Percentiles rank a stretch among this genome's conserved stretches.
Evolutionary conservation across 2,888 invertebrate species (phyloP).

Genomic region (Onthophagus sagittarius): DNA sequence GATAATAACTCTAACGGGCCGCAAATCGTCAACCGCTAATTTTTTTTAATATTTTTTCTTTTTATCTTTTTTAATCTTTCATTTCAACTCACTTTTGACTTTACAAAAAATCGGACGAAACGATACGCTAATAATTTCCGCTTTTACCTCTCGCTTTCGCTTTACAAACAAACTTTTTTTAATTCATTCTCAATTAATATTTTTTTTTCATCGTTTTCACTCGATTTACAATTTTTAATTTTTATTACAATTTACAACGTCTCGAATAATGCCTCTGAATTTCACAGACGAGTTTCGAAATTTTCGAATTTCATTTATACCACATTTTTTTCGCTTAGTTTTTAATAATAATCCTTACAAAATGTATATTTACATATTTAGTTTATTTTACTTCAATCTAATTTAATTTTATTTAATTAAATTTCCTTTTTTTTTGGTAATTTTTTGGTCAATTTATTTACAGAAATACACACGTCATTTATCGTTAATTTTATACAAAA

Average conservation of each 20-base stretch:
- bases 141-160: too few relatives aligned
- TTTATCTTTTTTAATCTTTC: constrained; percentile 15
- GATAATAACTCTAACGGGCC: background rate
- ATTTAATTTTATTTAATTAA: constrained; percentile 11
- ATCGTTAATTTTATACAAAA: background rate
- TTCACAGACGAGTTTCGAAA: constrained; percentile 31
- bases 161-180: background rate
- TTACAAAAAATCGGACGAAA: constrained; percentile 9
- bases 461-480: constrained; percentile 6
- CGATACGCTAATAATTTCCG: background rate
- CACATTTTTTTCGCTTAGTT: background rate
- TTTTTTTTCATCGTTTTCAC: constrained; percentile 11
- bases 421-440: constrained; percentile 12
- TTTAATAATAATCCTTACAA: constrained; percentile 11
- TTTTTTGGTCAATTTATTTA: constrained; percentile 2
- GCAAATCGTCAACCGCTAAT: background rate
- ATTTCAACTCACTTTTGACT: constrained; percentile 1
- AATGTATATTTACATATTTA: constrained; percentile 22
- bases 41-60: background rate
- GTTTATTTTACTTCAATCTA: constrained; percentile 12
- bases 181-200: constrained; percentile 21
- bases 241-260: constrained; percentile 11
- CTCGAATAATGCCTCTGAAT: constrained; percentile 32
- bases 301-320: background rate
- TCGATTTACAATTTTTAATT: background rate